Conservation (phyloP, 64 coral and sea anemone genomes). For the Catalaphyllia jardinei region DNA sequence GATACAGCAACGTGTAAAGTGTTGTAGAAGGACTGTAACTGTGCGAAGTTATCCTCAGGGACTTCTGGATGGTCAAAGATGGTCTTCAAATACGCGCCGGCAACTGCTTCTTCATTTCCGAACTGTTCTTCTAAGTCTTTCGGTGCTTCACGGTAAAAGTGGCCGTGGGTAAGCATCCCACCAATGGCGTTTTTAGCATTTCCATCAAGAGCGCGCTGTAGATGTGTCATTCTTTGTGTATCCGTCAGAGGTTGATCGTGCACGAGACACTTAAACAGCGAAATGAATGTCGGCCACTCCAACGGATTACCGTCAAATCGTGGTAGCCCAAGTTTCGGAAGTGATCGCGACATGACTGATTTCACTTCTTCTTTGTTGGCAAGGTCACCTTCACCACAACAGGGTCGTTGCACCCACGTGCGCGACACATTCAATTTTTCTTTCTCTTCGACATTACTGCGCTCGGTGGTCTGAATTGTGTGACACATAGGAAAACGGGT, state of each 20-base stretch:
- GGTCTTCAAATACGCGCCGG: constrained; percentile 22
- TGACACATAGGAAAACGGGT: too few species aligned
- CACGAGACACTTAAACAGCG: constrained; percentile 23
- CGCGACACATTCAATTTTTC: too few species aligned
- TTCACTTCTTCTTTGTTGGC: too few species aligned
- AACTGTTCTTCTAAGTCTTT: constrained; percentile 4
- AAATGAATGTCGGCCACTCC: constrained; percentile 4
- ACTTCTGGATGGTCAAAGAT: not conserved
- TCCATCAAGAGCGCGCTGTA: constrained; percentile 1
- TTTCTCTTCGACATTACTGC: too few species aligned
- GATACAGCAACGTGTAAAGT: not conserved
- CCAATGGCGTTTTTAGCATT: constrained; percentile 16
- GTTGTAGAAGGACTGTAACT: not conserved
- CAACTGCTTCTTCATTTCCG: not conserved
- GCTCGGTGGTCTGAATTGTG: too few species aligned
- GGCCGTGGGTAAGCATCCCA: constrained; percentile 11
- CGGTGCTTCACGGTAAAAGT: constrained; percentile 8
- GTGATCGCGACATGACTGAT: not conserved
- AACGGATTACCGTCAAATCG: constrained; percentile 6
- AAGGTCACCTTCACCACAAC: too few species aligned
- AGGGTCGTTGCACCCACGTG: too few species aligned
- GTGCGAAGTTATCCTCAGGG: not conserved
- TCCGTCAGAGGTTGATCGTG: not conserved
- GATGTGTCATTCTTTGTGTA: constrained; percentile 15
- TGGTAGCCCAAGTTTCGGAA: not conserved